Evolutionary conservation across 2,797 vertebrate genomes (phyloP), one percentile per base, ranked within the genome.

Genomic region (Microcaecilia unicolor): DNA sequence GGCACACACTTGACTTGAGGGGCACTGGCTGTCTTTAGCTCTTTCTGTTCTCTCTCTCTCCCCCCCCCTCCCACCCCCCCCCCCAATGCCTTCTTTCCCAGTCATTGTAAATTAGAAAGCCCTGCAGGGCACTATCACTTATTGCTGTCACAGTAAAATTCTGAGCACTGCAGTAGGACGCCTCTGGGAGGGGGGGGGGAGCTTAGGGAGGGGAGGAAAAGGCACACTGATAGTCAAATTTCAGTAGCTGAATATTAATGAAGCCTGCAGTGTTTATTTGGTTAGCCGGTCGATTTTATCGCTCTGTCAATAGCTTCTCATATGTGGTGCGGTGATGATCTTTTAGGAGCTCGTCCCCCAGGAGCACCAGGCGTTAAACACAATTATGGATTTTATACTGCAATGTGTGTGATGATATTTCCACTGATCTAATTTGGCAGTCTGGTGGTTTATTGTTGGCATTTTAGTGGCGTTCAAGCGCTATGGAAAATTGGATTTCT

Each of bases 371-470:
- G 86, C 84, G 82, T 90, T 99, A 96, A 98, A 98, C 88, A 88
- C 90, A 96, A 98, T 98, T 99, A 97, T 92, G 87, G 91, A 93
- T 95, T 94, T 93, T 91, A 89, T 92, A 89, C 90, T 67, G 86
- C 91, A 89, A 94, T 89, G 92, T 91, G 89, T 93, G 95, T 96
- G 95, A 98, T 96, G 95, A 98, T 97, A 97, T 99, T 97, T 96
- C 92, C 89, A 91, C 91, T 98, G 93, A 99, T 98, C 95, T 98
- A 97, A 99, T 99, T 99, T 97, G n/a, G 92, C 93, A 97, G 95
- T 92, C 93, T 96, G 95, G 88, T 96, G 97, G 91, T 97, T 99
- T 99, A 99, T 99, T 98, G 93, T 98, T 98, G 94, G 94, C 92
- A 97, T 99, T 99, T 98, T 95, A 93, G 94, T 90, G 91, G 89